These are phyloP conservation scores for Xenopus petersii DNA, from an alignment of 2,797 vertebrate species.

Conservation along the genomic window DNA sequence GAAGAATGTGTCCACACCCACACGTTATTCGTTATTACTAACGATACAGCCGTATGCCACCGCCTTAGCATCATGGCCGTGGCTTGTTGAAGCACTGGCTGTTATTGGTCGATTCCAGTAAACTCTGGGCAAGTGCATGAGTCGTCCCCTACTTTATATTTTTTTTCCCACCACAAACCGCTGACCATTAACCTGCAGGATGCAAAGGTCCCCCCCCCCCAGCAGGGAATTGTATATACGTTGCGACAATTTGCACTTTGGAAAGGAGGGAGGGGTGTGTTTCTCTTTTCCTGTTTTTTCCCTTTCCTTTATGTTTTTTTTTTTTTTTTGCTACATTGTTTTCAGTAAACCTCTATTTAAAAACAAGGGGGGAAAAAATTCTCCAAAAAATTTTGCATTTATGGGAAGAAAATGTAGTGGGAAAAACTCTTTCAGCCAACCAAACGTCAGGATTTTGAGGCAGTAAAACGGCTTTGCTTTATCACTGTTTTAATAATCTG, in stretches of 20 bases:
- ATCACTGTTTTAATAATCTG: conserved; percentile 67
- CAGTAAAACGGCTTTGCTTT: conserved; percentile 49
- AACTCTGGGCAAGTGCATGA: too few relatives aligned
- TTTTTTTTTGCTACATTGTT: too few relatives aligned
- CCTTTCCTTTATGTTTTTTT: not conserved
- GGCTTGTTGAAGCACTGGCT: too few relatives aligned
- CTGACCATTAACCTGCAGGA: not conserved
- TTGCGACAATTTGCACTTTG: conserved; percentile 37
- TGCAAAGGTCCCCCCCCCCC: not conserved
- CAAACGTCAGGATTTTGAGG: conserved; percentile 45
- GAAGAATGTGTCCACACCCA: too few relatives aligned
- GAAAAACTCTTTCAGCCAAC: conserved; percentile 19
- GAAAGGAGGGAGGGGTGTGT: too few relatives aligned
- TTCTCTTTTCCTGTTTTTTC: not conserved
- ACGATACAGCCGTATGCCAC: too few relatives aligned
- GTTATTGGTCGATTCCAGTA: too few relatives aligned
- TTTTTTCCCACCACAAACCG: not conserved
- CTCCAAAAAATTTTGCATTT: conserved; percentile 21
- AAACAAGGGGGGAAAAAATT: not conserved
- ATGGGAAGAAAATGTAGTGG: not conserved
- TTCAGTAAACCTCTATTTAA: conserved; percentile 25
- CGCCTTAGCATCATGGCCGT: too few relatives aligned
- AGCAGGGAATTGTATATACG: conserved; percentile 22
- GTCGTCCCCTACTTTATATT: not conserved
- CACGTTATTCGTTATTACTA: too few relatives aligned